Percentiles rank a stretch among this genome's conserved stretches.
Conservation (phyloP, 2,797 vertebrate species). For the Pangasius djambal region DNA sequence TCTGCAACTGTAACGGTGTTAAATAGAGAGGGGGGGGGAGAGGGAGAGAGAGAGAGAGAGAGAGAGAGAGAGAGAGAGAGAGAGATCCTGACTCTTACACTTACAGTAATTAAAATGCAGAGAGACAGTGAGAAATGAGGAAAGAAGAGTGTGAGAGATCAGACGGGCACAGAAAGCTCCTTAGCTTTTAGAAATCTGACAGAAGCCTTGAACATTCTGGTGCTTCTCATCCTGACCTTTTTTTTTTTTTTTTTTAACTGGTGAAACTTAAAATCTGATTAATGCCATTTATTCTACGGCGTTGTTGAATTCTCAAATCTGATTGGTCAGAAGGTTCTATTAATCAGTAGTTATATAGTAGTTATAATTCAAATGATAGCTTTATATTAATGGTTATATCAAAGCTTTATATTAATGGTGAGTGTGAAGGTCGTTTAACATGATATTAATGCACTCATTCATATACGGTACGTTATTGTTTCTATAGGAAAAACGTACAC, state of each 20-base stretch:
- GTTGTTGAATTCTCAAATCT: neutral
- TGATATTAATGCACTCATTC: neutral
- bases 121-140: neutral
- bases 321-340: neutral
- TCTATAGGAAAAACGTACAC: too few species aligned
- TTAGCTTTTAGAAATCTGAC: neutral
- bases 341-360: neutral
- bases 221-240: neutral
- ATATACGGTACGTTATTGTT: too few species aligned
- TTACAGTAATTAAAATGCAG: neutral
- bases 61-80: constrained; percentile 11
- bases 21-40: neutral
- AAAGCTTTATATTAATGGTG: too few species aligned
- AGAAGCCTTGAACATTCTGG: neutral
- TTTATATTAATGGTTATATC: neutral
- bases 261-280: neutral
- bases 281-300: neutral
- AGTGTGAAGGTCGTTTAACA: too few species aligned
- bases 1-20: neutral
- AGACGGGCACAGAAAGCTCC: constrained; percentile 22
- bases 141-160: constrained; percentile 9
- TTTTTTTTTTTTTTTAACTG: neutral
- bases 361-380: neutral
- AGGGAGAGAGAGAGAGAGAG: neutral
- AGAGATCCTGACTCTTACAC: neutral